Percentiles rank a stretch among this genome's conserved stretches.
Evolutionary conservation across 2,888 invertebrate genomes (phyloP).

Genomic region (Orthosia incerta): DNA sequence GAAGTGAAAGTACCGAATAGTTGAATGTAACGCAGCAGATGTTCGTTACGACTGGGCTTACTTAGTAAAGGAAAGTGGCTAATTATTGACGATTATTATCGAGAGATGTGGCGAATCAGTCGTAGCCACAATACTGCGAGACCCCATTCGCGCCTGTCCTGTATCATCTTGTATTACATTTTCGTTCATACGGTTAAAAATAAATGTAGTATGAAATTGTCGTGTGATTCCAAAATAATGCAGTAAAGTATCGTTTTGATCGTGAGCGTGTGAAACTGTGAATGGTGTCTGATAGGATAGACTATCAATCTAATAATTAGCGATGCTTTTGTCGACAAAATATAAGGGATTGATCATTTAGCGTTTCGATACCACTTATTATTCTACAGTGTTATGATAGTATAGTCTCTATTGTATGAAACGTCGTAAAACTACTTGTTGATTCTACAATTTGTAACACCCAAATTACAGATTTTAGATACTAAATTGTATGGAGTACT

Average conservation of each 20-base stretch:
- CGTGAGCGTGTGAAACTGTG: not conserved
- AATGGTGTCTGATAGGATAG: not conserved
- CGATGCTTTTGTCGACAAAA: not conserved
- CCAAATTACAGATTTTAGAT: not conserved
- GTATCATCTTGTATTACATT: no score
- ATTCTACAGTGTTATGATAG: not conserved
- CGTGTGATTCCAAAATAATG: no score
- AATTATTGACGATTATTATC: conserved; percentile 16
- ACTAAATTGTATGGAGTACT: not conserved
- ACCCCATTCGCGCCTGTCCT: no score
- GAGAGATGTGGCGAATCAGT: not conserved
- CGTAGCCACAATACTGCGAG: not conserved
- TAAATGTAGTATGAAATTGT: no score
- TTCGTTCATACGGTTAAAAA: no score
- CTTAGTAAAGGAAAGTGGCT: conserved; percentile 23
- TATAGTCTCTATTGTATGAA: not conserved
- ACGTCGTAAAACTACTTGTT: no score
- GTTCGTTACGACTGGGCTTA: conserved; percentile 17
- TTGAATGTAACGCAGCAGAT: conserved; percentile 34
- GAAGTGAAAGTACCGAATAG: conserved; percentile 40
- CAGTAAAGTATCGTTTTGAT: not conserved
- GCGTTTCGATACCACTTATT: no score
- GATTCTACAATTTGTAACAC: not conserved
- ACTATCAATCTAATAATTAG: not conserved
- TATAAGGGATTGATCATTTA: no score